A percentile compares a stretch with the other conserved stretches of the same genome.
These are phyloP conservation scores for Drosophila bipectinata DNA, from an alignment of 1,140 invertebrate genomes.

Conservation along the genomic window DNA sequence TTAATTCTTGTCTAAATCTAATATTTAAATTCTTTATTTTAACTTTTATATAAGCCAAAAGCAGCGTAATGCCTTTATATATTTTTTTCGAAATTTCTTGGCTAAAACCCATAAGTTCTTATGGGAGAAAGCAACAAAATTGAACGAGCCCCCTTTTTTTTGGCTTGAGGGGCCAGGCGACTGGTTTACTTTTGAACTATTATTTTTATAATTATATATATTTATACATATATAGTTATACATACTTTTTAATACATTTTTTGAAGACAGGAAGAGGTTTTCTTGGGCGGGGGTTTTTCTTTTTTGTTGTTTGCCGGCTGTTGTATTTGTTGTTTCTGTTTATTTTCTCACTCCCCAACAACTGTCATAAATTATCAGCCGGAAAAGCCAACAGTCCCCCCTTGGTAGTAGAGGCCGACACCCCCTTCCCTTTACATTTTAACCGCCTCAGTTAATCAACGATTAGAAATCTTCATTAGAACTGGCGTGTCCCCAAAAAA, in stretches of 20 bases:
- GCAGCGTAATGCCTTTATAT: slow-evolving; percentile 2
- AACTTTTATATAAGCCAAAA: slow-evolving; percentile 53
- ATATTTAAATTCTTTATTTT: slow-evolving; percentile 4
- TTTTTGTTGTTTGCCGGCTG: slow-evolving; percentile 46
- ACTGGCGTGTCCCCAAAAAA: slow-evolving; percentile 54
- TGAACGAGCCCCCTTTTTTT: slow-evolving; percentile 68
- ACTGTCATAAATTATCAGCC: slow-evolving; percentile 76
- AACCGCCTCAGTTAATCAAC: slow-evolving; percentile 60
- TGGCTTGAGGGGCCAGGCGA: slow-evolving; percentile 42
- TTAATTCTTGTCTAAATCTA: no score
- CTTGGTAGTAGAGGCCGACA: slow-evolving; percentile 1
- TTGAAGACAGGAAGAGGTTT: not conserved
- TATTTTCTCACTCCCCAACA: slow-evolving; percentile 33
- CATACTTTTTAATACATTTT: not conserved
- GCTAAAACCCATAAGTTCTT: slow-evolving; percentile 21
- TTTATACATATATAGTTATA: not conserved
- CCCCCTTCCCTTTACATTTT: slow-evolving; percentile 6
- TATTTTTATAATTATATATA: slow-evolving; percentile 8
- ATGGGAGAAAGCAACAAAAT: slow-evolving; percentile 5
- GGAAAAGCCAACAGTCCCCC: slow-evolving; percentile 28
- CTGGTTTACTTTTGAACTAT: slow-evolving; percentile 71
- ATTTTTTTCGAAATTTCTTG: slow-evolving; percentile 38
- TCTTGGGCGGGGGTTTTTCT: not conserved
- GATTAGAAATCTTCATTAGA: slow-evolving; percentile 73
- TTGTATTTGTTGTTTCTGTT: slow-evolving; percentile 22